Conservation (phyloP, 2,888 invertebrate genomes). For the Heliconius ethilla region DNA sequence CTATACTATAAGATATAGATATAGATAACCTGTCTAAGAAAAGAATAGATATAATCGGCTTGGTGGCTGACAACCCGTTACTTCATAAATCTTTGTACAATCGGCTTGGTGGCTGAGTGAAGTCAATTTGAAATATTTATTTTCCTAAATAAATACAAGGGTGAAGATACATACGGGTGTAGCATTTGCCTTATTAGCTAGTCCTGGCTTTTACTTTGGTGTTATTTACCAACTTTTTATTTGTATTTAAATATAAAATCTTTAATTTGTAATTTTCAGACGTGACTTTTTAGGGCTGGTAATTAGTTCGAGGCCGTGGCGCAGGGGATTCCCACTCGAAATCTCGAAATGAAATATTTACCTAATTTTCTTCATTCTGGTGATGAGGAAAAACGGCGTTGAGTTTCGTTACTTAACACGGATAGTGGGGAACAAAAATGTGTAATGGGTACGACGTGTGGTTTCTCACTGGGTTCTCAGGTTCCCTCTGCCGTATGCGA, state of each 20-base stretch:
- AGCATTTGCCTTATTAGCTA: background rate
- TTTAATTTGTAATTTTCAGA: background rate
- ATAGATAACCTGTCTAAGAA: no score
- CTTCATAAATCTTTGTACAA: background rate
- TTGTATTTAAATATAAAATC: background rate
- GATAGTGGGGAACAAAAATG: no score
- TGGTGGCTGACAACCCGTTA: background rate
- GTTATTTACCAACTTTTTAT: constrained; percentile 3
- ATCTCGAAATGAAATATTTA: no score
- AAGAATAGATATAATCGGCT: background rate
- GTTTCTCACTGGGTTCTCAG: no score
- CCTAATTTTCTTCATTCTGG: no score
- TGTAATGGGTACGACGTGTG: no score
- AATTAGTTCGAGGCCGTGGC: no score
- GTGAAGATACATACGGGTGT: constrained; percentile 9
- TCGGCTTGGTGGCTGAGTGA: background rate
- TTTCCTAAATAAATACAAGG: constrained; percentile 1
- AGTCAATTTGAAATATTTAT: background rate
- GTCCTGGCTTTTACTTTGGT: background rate
- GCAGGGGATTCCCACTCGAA: no score
- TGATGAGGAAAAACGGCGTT: no score
- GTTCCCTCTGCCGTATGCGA: no score
- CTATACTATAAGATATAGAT: no score
- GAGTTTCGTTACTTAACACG: no score
- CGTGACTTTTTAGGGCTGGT: background rate